phyloP scores from a whole-genome alignment of 2,888 invertebrate genomes.

The Masnerella sp. region DNA sequence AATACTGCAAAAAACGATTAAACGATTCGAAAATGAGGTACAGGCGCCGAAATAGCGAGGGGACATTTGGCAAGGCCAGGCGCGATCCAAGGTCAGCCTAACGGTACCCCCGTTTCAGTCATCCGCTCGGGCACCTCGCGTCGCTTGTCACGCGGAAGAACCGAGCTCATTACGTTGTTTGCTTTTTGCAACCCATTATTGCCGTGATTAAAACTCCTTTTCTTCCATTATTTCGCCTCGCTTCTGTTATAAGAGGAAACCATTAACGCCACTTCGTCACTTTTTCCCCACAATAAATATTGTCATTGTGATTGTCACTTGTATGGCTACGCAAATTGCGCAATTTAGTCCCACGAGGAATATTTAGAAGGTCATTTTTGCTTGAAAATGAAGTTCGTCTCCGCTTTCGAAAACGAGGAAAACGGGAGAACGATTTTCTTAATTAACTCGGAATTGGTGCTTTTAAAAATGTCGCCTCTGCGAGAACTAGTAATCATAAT shows the following conservation, averaged over 20 bases:
- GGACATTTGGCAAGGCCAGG: slow-evolving; percentile 49
- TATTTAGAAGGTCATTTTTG: neutral
- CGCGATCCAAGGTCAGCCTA: slow-evolving; percentile 54
- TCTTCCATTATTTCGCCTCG: slow-evolving; percentile 33
- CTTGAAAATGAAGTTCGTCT: neutral
- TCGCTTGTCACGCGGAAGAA: slow-evolving; percentile 50
- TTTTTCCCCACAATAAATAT: slow-evolving; percentile 25
- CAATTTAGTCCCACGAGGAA: neutral
- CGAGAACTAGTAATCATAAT: too few relatives aligned
- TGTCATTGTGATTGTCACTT: slow-evolving; percentile 25
- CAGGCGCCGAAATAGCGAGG: slow-evolving; percentile 6
- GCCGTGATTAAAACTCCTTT: slow-evolving; percentile 51
- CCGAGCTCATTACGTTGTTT: slow-evolving; percentile 42
- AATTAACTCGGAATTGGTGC: too few relatives aligned
- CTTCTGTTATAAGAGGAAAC: slow-evolving; percentile 15
- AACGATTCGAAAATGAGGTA: too few relatives aligned
- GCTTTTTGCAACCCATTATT: slow-evolving; percentile 48
- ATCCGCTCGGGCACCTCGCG: slow-evolving; percentile 48
- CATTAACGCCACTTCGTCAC: slow-evolving; percentile 31
- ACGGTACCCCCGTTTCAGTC: slow-evolving; percentile 54
- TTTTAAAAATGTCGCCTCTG: too few relatives aligned
- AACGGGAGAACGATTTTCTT: too few relatives aligned
- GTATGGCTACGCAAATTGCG: slow-evolving; percentile 12
- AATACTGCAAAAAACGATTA: too few relatives aligned
- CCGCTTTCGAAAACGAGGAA: neutral